Conservation (phyloP, 1,140 invertebrate genomes). For the Halictus rubicundus region DNA sequence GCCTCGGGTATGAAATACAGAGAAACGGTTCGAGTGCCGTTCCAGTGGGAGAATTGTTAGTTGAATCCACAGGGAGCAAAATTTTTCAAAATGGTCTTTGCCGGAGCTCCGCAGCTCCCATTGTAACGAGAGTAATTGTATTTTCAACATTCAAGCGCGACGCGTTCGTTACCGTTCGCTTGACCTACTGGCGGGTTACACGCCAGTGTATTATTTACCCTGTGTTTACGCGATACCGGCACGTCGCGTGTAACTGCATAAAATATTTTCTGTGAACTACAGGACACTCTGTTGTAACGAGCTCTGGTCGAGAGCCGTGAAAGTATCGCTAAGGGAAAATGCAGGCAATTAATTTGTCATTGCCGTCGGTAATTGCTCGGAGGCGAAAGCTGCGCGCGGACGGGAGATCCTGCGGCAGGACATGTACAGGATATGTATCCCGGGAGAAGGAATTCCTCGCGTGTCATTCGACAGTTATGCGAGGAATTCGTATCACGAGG, state of each 20-base stretch:
- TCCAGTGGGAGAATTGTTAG: background rate
- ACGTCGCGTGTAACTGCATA: no score
- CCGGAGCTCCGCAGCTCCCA: background rate
- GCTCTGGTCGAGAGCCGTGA: no score
- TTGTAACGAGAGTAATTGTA: background rate
- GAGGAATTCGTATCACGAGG: conserved; percentile 12
- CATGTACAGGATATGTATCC: background rate
- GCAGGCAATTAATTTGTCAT: no score
- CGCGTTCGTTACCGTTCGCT: background rate
- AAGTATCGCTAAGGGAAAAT: no score
- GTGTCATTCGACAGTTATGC: conserved; percentile 14
- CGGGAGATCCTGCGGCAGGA: no score
- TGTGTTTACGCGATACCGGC: no score
- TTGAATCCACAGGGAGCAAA: background rate
- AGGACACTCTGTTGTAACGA: no score
- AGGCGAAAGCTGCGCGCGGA: no score
- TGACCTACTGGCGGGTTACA: background rate
- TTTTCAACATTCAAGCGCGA: background rate
- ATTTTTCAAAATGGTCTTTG: background rate
- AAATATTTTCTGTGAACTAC: no score
- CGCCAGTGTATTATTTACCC: background rate
- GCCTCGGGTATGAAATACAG: conserved; percentile 3
- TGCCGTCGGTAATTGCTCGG: no score
- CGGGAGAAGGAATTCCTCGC: conserved; percentile 7
- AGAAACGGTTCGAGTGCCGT: background rate